Conservation (phyloP, 1,140 invertebrate species). For the Psix sp. region DNA sequence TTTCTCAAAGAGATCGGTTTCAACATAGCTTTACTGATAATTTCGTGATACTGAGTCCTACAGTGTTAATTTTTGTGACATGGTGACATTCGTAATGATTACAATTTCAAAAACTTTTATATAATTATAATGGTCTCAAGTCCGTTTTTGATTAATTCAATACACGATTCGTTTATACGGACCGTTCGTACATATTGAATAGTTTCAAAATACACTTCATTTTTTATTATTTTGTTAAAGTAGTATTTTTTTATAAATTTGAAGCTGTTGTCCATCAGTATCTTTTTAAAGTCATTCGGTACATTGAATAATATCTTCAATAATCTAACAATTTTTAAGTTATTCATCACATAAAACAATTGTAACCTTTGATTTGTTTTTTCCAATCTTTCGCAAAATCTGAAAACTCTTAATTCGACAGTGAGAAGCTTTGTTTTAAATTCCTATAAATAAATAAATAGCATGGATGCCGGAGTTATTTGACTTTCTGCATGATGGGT, state of each 20-base stretch:
- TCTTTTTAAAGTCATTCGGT: not conserved
- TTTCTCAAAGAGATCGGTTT: too few species aligned
- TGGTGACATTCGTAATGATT: too few species aligned
- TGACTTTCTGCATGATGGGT: not conserved
- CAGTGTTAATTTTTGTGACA: too few species aligned
- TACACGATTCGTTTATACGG: not conserved
- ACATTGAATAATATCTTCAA: not conserved
- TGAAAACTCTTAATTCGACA: not conserved
- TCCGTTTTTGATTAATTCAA: not conserved
- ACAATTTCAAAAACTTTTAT: not conserved
- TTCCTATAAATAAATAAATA: not conserved
- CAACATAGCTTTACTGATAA: too few species aligned
- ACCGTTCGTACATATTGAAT: not conserved
- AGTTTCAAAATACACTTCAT: not conserved
- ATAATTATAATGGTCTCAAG: not conserved
- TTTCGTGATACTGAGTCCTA: too few species aligned
- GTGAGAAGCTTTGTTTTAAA: not conserved
- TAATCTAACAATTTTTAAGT: not conserved
- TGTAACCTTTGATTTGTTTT: not conserved
- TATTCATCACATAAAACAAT: not conserved
- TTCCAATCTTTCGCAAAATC: not conserved
- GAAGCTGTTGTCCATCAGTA: not conserved
- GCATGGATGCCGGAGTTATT: not conserved
- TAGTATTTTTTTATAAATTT: not conserved
- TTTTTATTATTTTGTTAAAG: not conserved